Evolutionary conservation across 2,797 vertebrate genomes (phyloP).

Genomic region (Gymnocypris eckloni): DNA sequence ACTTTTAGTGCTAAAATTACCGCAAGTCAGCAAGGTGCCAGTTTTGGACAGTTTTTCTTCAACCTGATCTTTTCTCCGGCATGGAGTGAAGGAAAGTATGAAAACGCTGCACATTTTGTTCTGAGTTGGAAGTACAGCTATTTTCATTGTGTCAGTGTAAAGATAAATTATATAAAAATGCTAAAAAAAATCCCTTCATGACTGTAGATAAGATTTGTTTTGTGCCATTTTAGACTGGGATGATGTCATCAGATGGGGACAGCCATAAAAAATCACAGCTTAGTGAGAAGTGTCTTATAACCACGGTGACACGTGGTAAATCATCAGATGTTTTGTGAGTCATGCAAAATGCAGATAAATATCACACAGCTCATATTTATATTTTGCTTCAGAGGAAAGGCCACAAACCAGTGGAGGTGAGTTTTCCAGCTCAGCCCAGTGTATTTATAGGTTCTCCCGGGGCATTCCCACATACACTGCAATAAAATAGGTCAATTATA

Average conservation of each 20-base stretch:
- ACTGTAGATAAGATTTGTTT: conserved; percentile 30
- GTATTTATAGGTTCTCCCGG: conserved; percentile 51
- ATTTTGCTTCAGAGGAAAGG: conserved; percentile 30
- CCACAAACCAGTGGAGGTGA: conserved; percentile 46
- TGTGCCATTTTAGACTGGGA: not conserved
- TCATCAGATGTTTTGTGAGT: conserved; percentile 26
- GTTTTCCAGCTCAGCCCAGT: conserved; percentile 11
- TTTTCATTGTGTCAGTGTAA: conserved; percentile 27
- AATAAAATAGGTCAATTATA: conserved; percentile 50
- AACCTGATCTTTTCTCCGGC: conserved; percentile 51
- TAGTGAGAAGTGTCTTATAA: conserved; percentile 21
- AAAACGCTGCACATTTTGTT: conserved; percentile 46
- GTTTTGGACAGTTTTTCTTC: conserved; percentile 67
- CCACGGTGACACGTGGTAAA: not conserved
- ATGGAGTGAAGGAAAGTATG: conserved; percentile 25
- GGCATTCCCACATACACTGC: conserved; percentile 33
- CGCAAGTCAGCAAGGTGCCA: conserved; percentile 70
- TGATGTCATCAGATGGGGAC: conserved; percentile 20
- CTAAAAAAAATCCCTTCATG: conserved; percentile 6
- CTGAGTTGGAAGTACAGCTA: conserved; percentile 30
- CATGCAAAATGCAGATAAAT: conserved; percentile 38
- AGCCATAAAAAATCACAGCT: not conserved
- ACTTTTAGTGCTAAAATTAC: conserved; percentile 65
- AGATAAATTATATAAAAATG: conserved; percentile 52
- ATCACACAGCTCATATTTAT: conserved; percentile 20